A percentile compares a stretch with the other conserved stretches of the same genome.
Evolutionary conservation across 2,113 vertebrate species (phyloP).

Genomic region (Burhinus bistriatus): DNA sequence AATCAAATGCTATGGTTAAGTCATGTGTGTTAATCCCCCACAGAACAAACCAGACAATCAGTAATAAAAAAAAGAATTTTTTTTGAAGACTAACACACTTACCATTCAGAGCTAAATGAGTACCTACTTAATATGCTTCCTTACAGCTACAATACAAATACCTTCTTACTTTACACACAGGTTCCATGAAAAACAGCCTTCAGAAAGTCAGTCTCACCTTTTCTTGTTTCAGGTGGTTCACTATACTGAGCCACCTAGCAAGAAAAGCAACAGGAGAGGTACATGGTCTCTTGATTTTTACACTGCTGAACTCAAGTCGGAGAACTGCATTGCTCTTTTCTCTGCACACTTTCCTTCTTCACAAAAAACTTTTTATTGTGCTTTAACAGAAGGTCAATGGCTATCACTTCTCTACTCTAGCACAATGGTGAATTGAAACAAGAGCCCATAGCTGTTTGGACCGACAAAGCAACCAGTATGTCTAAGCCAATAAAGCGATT

Average conservation of each 20-base stretch:
- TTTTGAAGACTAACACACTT: neutral
- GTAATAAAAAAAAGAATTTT: neutral
- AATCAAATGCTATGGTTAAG: neutral
- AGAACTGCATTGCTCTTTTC: slow-evolving; percentile 42
- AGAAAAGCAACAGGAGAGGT: neutral
- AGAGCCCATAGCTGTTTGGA: slow-evolving; percentile 78
- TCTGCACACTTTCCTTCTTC: slow-evolving; percentile 64
- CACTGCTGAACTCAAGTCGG: slow-evolving; percentile 19
- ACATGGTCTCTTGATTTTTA: neutral
- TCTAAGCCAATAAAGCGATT: slow-evolving; percentile 81
- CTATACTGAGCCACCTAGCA: neutral
- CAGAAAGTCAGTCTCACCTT: neutral
- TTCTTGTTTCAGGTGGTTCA: neutral
- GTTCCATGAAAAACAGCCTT: neutral
- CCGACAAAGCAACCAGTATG: slow-evolving; percentile 83
- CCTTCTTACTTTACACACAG: neutral
- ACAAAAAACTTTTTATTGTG: slow-evolving; percentile 80
- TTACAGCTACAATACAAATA: slow-evolving; percentile 6
- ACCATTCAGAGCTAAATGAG: neutral
- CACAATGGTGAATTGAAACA: slow-evolving; percentile 83
- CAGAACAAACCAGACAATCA: neutral
- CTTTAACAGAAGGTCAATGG: slow-evolving; percentile 78
- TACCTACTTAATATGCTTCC: neutral
- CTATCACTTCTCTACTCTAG: slow-evolving; percentile 77
- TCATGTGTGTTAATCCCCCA: neutral